phyloP scores from a whole-genome alignment of 2,888 invertebrate genomes.

The Pseudococcus longispinus region DNA sequence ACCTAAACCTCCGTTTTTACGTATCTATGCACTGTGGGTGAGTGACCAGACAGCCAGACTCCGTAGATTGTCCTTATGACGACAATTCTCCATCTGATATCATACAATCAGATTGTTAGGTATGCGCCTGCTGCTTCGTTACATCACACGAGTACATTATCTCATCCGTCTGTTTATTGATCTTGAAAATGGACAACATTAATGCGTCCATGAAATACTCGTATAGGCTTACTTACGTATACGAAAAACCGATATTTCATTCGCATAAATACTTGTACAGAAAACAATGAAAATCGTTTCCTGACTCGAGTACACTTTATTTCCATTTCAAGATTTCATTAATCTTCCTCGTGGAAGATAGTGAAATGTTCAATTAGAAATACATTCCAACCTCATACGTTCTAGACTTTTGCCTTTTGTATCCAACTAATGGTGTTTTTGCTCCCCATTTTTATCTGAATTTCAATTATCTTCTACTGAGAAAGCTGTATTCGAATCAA shows the following conservation, averaged over 20 bases:
- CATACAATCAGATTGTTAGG: no score
- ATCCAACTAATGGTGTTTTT: neutral
- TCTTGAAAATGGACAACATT: no score
- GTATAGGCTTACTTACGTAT: no score
- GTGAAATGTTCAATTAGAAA: neutral
- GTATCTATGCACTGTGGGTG: no score
- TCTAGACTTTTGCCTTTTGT: neutral
- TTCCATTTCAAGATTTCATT: no score
- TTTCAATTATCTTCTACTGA: neutral
- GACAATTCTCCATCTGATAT: no score
- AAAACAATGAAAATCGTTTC: neutral
- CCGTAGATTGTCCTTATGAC: no score
- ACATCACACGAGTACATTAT: no score
- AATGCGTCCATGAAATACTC: neutral
- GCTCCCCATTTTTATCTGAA: neutral
- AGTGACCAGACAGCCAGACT: no score
- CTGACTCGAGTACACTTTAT: neutral
- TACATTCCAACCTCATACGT: neutral
- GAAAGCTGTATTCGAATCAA: neutral
- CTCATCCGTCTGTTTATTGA: no score
- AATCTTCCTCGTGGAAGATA: neutral
- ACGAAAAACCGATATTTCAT: neutral
- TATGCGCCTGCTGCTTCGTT: no score
- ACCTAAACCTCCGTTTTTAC: no score
- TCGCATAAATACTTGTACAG: neutral